phyloP scores from a whole-genome alignment of 2,797 vertebrate species.

The Crocodylus rhombifer region DNA sequence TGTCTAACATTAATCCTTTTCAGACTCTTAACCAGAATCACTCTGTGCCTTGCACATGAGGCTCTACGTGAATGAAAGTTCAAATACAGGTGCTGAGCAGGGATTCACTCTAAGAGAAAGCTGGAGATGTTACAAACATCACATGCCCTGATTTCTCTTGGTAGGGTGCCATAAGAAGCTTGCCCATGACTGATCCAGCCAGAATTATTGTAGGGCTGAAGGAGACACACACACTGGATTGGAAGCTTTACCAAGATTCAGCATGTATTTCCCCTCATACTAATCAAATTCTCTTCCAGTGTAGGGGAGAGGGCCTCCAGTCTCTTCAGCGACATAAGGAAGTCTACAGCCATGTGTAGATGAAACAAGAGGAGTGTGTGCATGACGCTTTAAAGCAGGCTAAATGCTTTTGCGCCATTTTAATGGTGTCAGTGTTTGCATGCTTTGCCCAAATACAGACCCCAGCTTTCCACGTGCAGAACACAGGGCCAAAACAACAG shows the following conservation, averaged over 20 bases:
- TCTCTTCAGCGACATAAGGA: background rate
- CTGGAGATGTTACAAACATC: slow-evolving; percentile 36
- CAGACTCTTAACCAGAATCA: background rate
- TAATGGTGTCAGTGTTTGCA: too few relatives aligned
- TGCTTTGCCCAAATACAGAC: too few relatives aligned
- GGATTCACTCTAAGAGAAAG: slow-evolving; percentile 47
- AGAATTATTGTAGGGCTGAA: background rate
- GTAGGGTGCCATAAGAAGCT: background rate
- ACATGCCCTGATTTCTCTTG: background rate
- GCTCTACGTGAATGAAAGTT: background rate
- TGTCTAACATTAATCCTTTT: background rate
- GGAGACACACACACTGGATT: background rate
- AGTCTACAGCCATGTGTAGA: background rate
- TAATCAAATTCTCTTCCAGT: background rate
- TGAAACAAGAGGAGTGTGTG: too few relatives aligned
- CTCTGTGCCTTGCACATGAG: background rate
- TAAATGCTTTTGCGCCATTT: too few relatives aligned
- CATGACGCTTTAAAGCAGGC: too few relatives aligned
- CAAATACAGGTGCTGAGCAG: background rate
- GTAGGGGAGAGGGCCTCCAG: background rate
- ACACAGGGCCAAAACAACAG: too few relatives aligned
- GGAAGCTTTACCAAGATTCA: background rate
- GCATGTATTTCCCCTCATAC: background rate
- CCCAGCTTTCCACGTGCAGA: too few relatives aligned
- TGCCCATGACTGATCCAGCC: background rate